Percentiles rank a stretch among this genome's conserved stretches.
These are phyloP conservation scores for Protophormia terraenovae DNA, from an alignment of 2,888 invertebrate genomes.

Conservation along the genomic window DNA sequence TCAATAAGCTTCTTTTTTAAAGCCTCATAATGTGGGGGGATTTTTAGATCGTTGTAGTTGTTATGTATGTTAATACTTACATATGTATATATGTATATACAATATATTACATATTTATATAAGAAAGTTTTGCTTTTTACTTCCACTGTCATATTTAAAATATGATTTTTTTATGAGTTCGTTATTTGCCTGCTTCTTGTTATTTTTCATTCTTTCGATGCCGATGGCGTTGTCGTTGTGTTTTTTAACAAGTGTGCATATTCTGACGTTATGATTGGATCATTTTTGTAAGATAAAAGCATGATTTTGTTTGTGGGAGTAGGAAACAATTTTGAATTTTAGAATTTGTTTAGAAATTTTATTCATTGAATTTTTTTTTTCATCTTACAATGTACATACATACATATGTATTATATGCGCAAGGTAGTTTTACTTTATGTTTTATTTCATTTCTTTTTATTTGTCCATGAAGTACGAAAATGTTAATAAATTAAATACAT, in stretches of 20 bases:
- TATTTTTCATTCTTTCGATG: background rate
- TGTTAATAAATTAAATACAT: background rate
- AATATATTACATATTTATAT: background rate
- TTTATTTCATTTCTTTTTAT: background rate
- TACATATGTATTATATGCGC: conserved; percentile 53
- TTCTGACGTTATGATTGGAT: conserved; percentile 56
- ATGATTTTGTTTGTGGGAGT: background rate
- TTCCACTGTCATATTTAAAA: conserved; percentile 48
- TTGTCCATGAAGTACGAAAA: background rate
- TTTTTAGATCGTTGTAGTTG: conserved; percentile 27
- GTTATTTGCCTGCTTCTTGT: conserved; percentile 5
- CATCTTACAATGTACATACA: background rate
- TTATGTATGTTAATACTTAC: conserved; percentile 14
- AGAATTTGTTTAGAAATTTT: conserved; percentile 39
- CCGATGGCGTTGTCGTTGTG: background rate
- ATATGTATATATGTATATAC: background rate
- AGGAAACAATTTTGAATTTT: conserved; percentile 41
- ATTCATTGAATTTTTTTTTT: background rate
- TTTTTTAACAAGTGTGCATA: conserved; percentile 34
- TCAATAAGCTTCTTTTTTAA: conserved; percentile 32
- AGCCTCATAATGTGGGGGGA: conserved; percentile 30
- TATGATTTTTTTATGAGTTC: conserved; percentile 35
- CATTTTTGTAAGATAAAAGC: conserved; percentile 27
- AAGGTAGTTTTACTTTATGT: conserved; percentile 32
- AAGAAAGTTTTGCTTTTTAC: conserved; percentile 9